Evolutionary conservation across 2,888 invertebrate species (phyloP).

Genomic region (Nemurella pictetii): DNA sequence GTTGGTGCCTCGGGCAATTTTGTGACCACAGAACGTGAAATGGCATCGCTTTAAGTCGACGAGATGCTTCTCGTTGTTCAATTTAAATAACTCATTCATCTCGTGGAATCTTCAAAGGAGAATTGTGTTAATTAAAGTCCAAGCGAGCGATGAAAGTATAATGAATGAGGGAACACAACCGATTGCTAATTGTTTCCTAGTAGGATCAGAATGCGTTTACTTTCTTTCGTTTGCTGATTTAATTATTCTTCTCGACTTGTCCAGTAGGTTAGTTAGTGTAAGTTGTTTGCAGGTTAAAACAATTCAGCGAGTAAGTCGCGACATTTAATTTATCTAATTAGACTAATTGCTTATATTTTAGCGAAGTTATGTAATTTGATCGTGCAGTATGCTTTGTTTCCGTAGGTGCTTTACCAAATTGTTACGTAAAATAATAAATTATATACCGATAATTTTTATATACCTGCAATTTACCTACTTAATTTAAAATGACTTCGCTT

Average conservation of each 20-base stretch:
- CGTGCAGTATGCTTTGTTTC: not conserved
- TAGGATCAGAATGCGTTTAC: not conserved
- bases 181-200: not conserved
- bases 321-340: not conserved
- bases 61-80: not conserved
- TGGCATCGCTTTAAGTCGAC: not conserved
- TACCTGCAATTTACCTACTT: not conserved
- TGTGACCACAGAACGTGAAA: not conserved
- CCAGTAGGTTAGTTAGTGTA: too few relatives aligned
- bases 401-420: not conserved
- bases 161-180: not conserved
- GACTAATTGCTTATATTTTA: not conserved
- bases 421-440: not conserved
- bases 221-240: not conserved
- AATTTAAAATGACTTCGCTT: not conserved
- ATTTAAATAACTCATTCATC: not conserved
- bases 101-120: not conserved
- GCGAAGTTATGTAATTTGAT: not conserved
- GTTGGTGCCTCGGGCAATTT: not conserved
- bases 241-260: not conserved
- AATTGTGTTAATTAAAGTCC: not conserved
- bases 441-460: not conserved
- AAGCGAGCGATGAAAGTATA: not conserved
- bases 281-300: not conserved
- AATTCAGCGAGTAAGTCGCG: not conserved